phyloP scores from a whole-genome alignment of 2,797 vertebrate species.

The Masticophis lateralis region DNA sequence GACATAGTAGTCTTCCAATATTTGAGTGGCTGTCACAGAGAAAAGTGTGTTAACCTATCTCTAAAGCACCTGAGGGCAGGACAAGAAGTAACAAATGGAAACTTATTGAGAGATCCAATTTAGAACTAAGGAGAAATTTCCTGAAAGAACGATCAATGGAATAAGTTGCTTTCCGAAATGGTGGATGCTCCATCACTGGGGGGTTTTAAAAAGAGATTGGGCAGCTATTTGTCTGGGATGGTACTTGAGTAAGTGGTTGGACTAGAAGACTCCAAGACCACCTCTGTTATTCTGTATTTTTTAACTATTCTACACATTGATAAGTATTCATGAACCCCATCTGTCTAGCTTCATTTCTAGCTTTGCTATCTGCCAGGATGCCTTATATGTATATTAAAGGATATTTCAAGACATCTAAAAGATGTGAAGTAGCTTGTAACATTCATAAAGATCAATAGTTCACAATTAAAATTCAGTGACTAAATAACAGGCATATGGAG shows the following conservation, averaged over 20 bases:
- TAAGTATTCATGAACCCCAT: neutral
- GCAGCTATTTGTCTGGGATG: neutral
- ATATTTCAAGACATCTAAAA: neutral
- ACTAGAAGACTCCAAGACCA: neutral
- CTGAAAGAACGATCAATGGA: neutral
- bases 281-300: neutral
- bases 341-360: neutral
- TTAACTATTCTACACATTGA: neutral
- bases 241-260: neutral
- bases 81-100: neutral
- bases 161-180: neutral
- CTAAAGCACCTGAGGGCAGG: neutral
- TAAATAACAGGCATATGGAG: neutral
- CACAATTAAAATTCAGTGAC: neutral
- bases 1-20: neutral
- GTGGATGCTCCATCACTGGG: neutral
- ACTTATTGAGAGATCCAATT: neutral
- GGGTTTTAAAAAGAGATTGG: neutral
- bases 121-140: neutral
- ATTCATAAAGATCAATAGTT: neutral
- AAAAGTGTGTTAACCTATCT: neutral
- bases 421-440: neutral
- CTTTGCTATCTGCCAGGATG: neutral
- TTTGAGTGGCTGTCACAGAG: neutral
- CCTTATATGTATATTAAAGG: neutral